phyloP scores from a whole-genome alignment of 2,888 invertebrate species.

The Eugnorisma glareosa region DNA sequence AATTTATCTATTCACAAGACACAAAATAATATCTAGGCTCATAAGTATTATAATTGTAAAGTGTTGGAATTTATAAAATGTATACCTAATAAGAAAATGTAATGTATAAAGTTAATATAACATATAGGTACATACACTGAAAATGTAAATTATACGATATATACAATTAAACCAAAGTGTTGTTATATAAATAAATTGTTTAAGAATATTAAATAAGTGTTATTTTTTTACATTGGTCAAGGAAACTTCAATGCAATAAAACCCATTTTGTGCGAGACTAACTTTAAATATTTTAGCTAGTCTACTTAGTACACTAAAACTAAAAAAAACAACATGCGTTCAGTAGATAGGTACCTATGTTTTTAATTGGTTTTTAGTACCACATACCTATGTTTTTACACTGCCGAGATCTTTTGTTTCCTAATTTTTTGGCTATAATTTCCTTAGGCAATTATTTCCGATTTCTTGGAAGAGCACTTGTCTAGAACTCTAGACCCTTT shows the following conservation, averaged over 20 bases:
- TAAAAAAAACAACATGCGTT: no score
- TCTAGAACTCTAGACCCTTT: no score
- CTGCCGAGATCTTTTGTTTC: no score
- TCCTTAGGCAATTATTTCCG: no score
- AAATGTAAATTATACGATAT: slow-evolving; percentile 78
- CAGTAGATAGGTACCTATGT: no score
- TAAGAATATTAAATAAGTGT: slow-evolving; percentile 58
- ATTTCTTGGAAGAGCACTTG: no score
- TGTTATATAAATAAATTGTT: slow-evolving; percentile 80
- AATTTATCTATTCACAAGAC: slow-evolving; percentile 48
- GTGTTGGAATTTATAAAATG: slow-evolving; percentile 38
- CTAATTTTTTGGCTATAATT: no score
- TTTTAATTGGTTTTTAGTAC: no score
- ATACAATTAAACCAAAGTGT: slow-evolving; percentile 88
- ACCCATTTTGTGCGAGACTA: slow-evolving; percentile 5
- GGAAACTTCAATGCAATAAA: slow-evolving; percentile 12
- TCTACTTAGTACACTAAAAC: neutral
- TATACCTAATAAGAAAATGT: slow-evolving; percentile 47
- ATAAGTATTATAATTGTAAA: slow-evolving; percentile 53
- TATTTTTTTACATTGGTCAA: neutral
- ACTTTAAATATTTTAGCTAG: neutral
- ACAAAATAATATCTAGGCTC: slow-evolving; percentile 39
- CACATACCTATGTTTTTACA: no score
- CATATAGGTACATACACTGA: slow-evolving; percentile 65
- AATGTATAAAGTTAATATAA: slow-evolving; percentile 46